Base-by-base conservation (phyloP, 2,113 vertebrate genomes). In the Salvator merianae region DNA sequence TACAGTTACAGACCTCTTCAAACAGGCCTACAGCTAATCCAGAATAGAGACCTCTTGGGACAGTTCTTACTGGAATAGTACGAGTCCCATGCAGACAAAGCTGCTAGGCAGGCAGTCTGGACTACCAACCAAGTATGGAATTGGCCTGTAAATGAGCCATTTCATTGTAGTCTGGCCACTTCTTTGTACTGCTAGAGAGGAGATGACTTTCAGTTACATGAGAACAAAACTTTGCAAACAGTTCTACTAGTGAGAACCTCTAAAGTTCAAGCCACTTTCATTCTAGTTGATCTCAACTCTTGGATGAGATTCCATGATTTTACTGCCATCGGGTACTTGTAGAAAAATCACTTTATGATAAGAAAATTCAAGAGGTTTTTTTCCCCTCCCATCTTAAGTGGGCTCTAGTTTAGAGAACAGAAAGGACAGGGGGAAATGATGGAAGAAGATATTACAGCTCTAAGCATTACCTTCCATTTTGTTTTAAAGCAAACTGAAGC, bases 171-270 rank as follows among this genome's bases (percentile, higher is more conserved):
- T 1, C 10, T 68, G 86, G 55, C 77, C 79, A n/a, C n/a, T 50
- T 77, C 40, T 86, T 87, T 70, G 72, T 91, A 88, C 72, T 75
- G 50, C 77, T 78, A 9, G 24, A 84, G 20, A 63, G 90, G 91
- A 81, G 88, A 88, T 88, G n/a, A n/a, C n/a, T n/a, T n/a, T 76
- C 80, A 79, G 76, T 65, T 77, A 26, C 18, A 2, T 14, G 47
- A 84, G 32, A 88, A 84, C 55, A 94, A 90, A 87, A 7, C 36
- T 88, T 78, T 26, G 0, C 77, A 71, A 62, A n/a, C n/a, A 83
- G 55, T 77, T 9, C 68, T n/a, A 1, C 32, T 14, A 65, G 53
- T 72, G 89, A 43, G 32, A 36, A 13, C 0, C 0, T 65, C 16
- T 16, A 0, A 1, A 71, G 38, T 59, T 66, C n/a, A 40, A 82